Evolutionary conservation across 2,888 invertebrate genomes (phyloP), one percentile per base, ranked within the genome.

Genomic region (Megaustenia siamemsis): DNA sequence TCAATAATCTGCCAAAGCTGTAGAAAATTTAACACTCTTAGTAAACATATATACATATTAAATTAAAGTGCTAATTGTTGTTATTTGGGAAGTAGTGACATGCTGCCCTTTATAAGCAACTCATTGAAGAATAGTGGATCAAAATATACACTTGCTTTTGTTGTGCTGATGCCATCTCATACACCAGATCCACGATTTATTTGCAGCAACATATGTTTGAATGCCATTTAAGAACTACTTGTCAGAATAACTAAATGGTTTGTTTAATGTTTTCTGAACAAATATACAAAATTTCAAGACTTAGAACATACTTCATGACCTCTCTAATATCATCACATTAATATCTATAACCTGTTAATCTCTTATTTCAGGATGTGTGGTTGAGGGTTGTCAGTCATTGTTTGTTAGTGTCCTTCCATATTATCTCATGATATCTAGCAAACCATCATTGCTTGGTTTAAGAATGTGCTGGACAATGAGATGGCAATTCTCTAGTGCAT

Each of bases 151-250:
- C 69, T 60, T 84, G 84, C 84, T 60, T 78, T 84, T 84, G 76
- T 78, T 68, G 35, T 84, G 84, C 77, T 79, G n/a, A 53, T 78
- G 84, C 78, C 78, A 79, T 84, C 79, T 84, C 79, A 79, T 71
- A 43, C 60, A 28, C 28, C 32, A 66, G 3, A 53, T 12, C n/a
- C 21, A 56, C 28, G 24, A 28, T 60, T 28, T 60, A 28, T 21
- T 28, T n/a, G 60, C 28, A 8, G 24, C 5, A 60, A 4, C 28
- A 6, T 45, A 45, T 45, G 12, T 45, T 45, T n/a, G n/a, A 12
- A 45, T 45, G 45, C 12, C 45, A 45, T 45, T 45, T 45, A 45
- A 45, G 45, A 45, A 45, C 12, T 45, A 45, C 12, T 45, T 12
- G 8, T 10, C 6, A 12, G 6, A 12, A 45, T 45, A 45, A 10